Conservation (phyloP, 2,888 invertebrate genomes). For the Amblyjoppa proteus region DNA sequence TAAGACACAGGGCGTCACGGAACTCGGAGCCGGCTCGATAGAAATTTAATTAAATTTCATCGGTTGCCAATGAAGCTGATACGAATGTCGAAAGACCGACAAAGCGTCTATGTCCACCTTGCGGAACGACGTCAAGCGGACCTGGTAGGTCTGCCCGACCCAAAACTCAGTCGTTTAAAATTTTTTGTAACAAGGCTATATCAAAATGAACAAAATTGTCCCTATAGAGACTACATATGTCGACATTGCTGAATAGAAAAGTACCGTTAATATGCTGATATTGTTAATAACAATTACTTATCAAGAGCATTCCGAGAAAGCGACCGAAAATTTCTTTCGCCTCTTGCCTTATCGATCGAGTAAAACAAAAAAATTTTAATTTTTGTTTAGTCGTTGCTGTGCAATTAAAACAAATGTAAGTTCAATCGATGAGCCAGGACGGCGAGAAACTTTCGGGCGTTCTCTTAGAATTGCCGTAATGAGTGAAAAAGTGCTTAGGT, state of each 20-base stretch:
- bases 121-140: background rate
- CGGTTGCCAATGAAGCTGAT: background rate
- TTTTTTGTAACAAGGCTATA: background rate
- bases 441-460: too few species aligned
- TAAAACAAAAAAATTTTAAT: too few species aligned
- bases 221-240: background rate
- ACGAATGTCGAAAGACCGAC: constrained; percentile 3
- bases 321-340: background rate
- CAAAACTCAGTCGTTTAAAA: background rate
- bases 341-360: too few species aligned
- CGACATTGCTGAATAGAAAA: background rate
- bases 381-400: too few species aligned
- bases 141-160: background rate
- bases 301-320: background rate
- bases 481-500: too few species aligned
- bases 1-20: background rate
- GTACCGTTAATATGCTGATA: background rate
- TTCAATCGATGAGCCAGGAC: too few species aligned
- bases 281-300: background rate
- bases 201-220: background rate
- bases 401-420: too few species aligned
- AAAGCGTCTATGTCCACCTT: background rate
- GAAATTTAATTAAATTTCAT: background rate
- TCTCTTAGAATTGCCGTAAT: too few species aligned
- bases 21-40: background rate